These are phyloP conservation scores for Amitus sp. DNA, from an alignment of 2,888 invertebrate genomes.

Conservation along the genomic window DNA sequence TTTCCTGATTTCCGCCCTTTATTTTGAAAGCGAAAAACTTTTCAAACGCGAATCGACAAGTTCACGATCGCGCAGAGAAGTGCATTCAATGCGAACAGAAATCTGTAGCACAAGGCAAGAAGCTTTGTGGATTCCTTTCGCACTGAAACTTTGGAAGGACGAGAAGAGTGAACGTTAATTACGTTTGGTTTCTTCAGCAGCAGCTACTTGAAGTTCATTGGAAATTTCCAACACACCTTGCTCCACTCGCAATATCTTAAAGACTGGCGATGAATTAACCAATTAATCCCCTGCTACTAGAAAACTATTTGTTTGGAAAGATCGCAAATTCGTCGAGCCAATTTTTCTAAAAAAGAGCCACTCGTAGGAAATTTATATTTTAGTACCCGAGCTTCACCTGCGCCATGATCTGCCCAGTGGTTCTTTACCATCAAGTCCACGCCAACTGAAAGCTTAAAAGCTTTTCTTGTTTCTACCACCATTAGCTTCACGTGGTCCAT, in stretches of 20 bases:
- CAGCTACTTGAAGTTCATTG: too few species aligned
- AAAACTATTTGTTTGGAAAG: too few species aligned
- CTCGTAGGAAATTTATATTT: background rate
- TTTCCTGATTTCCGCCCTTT: conserved; percentile 36
- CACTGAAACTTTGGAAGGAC: background rate
- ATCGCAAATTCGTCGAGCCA: background rate
- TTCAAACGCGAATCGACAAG: too few species aligned
- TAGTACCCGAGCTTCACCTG: background rate
- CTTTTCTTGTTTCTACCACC: conserved; percentile 6
- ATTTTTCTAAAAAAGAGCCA: background rate
- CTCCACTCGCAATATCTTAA: conserved; percentile 9
- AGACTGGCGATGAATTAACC: too few species aligned
- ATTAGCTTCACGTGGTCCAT: background rate
- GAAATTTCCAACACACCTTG: conserved; percentile 14
- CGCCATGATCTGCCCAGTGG: background rate
- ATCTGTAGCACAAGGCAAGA: too few species aligned
- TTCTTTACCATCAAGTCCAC: background rate
- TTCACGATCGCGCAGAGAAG: too few species aligned
- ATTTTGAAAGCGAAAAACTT: too few species aligned
- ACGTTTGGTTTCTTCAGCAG: conserved; percentile 22
- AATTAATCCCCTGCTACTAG: too few species aligned
- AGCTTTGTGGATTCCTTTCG: background rate
- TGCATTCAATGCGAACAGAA: too few species aligned
- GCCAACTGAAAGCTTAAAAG: conserved; percentile 5
- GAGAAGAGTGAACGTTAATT: conserved; percentile 24